phyloP scores from a whole-genome alignment of 2,888 invertebrate species.

The Drosophila hamatofila region DNA sequence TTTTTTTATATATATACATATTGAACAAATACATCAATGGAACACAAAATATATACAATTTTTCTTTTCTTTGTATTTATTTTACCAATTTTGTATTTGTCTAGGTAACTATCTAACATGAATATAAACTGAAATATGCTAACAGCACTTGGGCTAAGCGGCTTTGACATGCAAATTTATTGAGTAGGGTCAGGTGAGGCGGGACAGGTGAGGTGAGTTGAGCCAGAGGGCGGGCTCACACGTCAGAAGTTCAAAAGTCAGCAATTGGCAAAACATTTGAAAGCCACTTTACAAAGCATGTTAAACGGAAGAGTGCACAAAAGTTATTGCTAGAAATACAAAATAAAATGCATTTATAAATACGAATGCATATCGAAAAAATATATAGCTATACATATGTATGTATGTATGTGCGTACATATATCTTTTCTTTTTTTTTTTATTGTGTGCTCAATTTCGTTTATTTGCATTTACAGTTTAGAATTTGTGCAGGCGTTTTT shows the following conservation, averaged over 20 bases:
- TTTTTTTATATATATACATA: neutral
- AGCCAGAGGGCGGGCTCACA: conserved; percentile 18
- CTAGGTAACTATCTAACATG: conserved; percentile 44
- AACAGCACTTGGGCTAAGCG: conserved; percentile 54
- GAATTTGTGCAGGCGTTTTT: conserved; percentile 49
- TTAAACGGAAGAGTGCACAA: conserved; percentile 59
- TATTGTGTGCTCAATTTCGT: conserved; percentile 29
- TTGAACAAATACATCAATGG: conserved; percentile 16
- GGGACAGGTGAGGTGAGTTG: neutral
- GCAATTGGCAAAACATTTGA: conserved; percentile 66
- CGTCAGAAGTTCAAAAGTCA: conserved; percentile 54
- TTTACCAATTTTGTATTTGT: conserved; percentile 1
- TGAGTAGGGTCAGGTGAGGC: conserved; percentile 10
- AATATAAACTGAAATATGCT: conserved; percentile 56
- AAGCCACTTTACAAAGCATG: conserved; percentile 57
- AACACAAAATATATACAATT: conserved; percentile 11
- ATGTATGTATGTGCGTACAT: neutral
- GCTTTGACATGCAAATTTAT: conserved; percentile 71
- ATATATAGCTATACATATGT: conserved; percentile 6
- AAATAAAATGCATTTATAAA: conserved; percentile 31
- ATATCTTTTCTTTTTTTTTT: conserved; percentile 15
- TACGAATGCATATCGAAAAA: conserved; percentile 1
- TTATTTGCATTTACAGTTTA: conserved; percentile 41
- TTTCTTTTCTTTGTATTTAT: conserved; percentile 5
- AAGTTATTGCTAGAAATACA: conserved; percentile 49